Conservation (phyloP, 1,140 invertebrate species). For the Neuroterus valhalla region DNA sequence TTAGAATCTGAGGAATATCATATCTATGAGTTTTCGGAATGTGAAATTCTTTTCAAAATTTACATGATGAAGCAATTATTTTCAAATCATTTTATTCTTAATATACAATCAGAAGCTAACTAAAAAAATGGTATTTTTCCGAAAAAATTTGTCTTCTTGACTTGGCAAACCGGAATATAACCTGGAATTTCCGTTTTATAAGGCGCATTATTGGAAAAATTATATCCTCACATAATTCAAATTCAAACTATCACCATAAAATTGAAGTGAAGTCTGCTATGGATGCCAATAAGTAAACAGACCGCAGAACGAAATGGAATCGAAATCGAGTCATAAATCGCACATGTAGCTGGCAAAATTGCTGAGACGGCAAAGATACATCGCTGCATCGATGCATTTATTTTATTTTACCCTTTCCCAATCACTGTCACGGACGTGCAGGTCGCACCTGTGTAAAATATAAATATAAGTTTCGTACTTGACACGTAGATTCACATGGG, state of each 20-base stretch:
- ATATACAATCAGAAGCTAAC: too few relatives aligned
- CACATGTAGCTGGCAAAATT: conserved; percentile 50
- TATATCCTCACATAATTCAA: background rate
- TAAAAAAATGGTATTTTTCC: too few relatives aligned
- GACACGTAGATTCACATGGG: background rate
- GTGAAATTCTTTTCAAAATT: too few relatives aligned
- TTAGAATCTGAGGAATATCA: too few relatives aligned
- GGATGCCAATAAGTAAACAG: conserved; percentile 61
- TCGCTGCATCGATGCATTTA: conserved; percentile 10
- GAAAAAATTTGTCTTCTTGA: too few relatives aligned
- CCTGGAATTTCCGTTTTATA: background rate
- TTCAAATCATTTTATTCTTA: too few relatives aligned
- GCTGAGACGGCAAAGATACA: conserved; percentile 45
- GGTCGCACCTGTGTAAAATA: conserved; percentile 3
- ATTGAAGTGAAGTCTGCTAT: conserved; percentile 19
- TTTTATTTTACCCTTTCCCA: conserved; percentile 4
- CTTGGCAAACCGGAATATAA: too few relatives aligned
- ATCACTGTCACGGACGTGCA: conserved; percentile 16
- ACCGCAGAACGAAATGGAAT: conserved; percentile 60
- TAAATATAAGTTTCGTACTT: background rate
- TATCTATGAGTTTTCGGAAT: too few relatives aligned
- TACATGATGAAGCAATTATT: too few relatives aligned
- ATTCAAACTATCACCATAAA: background rate
- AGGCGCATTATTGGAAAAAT: background rate
- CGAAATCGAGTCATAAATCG: conserved; percentile 64